Conservation (phyloP, 2,888 invertebrate species). For the Rhaphigaster nebulosa region DNA sequence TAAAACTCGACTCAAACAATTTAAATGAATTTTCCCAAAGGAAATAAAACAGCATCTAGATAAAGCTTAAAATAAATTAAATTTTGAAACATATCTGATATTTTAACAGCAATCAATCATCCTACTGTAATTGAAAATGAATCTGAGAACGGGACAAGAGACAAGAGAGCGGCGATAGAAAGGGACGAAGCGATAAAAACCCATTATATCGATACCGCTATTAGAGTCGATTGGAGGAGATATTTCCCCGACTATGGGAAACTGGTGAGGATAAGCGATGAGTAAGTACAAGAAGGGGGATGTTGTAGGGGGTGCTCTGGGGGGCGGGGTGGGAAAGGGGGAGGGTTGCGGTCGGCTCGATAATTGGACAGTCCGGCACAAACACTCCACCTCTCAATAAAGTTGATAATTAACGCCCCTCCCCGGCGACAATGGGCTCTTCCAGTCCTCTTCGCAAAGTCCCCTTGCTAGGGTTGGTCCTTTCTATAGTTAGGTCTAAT, state of each 20-base stretch:
- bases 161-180: background rate
- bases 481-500: background rate
- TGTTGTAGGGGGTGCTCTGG: background rate
- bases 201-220: constrained; percentile 29
- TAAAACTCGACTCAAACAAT: too few species aligned
- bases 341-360: background rate
- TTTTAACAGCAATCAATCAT: background rate
- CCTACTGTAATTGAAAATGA: background rate
- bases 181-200: background rate
- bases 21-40: too few species aligned
- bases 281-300: constrained; percentile 9
- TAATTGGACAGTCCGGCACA: constrained; percentile 43
- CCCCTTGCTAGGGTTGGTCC: background rate
- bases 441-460: background rate
- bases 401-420: constrained; percentile 34
- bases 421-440: background rate
- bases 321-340: background rate
- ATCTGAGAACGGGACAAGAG: background rate
- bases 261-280: constrained; percentile 33
- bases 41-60: too few species aligned
- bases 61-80: background rate
- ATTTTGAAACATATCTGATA: background rate
- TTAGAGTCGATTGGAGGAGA: constrained; percentile 2
- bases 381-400: constrained; percentile 35
- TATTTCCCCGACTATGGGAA: background rate